A percentile compares a stretch with the other conserved stretches of the same genome.
phyloP scores from a whole-genome alignment of 2,888 invertebrate genomes.

The Dryobota labecula region DNA sequence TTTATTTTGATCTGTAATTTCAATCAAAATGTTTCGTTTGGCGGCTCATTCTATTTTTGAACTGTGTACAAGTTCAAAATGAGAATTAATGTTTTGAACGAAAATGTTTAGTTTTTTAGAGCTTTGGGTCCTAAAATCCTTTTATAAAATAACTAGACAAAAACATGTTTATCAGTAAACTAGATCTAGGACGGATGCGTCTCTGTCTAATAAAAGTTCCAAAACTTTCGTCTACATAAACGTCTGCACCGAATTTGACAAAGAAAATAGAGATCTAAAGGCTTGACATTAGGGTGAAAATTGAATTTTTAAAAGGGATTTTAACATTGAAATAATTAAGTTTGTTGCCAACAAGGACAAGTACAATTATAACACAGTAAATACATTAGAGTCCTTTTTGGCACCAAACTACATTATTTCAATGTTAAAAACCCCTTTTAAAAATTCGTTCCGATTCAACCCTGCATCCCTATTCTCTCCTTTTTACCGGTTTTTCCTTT shows the following conservation, averaged over 20 bases:
- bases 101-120: background rate
- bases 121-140: background rate
- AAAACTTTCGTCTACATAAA: constrained; percentile 6
- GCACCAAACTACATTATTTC: no score
- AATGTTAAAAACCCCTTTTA: no score
- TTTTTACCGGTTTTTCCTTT: no score
- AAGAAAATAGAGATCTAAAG: constrained; percentile 13
- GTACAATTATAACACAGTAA: no score
- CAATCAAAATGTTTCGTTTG: constrained; percentile 29
- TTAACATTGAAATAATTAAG: no score
- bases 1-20: constrained; percentile 41
- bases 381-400: no score
- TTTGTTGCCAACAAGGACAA: no score
- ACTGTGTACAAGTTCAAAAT: constrained; percentile 9
- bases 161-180: constrained; percentile 39
- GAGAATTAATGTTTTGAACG: background rate
- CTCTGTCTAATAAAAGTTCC: background rate
- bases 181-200: constrained; percentile 35
- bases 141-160: constrained; percentile 31
- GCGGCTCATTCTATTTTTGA: constrained; percentile 27
- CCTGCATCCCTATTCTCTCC: no score
- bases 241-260: constrained; percentile 8
- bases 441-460: no score
- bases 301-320: constrained; percentile 4
- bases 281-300: background rate